Evolutionary conservation across 2,888 invertebrate genomes (phyloP).

Genomic region (Cataglyphis livida): DNA sequence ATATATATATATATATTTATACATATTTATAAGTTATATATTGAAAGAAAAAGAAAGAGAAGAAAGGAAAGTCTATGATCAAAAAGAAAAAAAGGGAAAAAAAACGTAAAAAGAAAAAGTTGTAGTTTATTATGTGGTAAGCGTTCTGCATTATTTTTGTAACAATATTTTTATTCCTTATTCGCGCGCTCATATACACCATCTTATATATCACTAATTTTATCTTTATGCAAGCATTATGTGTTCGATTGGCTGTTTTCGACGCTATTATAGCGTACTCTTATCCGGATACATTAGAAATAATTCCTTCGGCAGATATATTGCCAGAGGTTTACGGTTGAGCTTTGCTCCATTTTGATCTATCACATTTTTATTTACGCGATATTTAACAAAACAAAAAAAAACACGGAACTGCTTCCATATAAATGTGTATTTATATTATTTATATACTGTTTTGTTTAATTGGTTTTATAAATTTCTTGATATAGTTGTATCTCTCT

Average conservation of each 20-base stretch:
- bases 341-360: slow-evolving; percentile 60
- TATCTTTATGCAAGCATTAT: slow-evolving; percentile 75
- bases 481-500: slow-evolving; percentile 37
- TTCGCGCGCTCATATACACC: slow-evolving; percentile 65
- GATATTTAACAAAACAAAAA: slow-evolving; percentile 7
- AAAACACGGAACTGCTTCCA: slow-evolving; percentile 33
- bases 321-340: slow-evolving; percentile 28
- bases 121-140: slow-evolving; percentile 63
- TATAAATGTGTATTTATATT: slow-evolving; percentile 56
- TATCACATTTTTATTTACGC: slow-evolving; percentile 62
- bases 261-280: slow-evolving; percentile 71
- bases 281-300: slow-evolving; percentile 64
- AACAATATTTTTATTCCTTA: slow-evolving; percentile 73
- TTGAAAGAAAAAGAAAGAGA: slow-evolving; percentile 41
- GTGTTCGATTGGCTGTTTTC: slow-evolving; percentile 80
- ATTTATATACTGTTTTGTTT: slow-evolving; percentile 60
- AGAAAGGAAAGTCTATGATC: slow-evolving; percentile 45
- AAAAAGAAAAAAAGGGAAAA: slow-evolving; percentile 14
- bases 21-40: slow-evolving; percentile 39
- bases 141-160: slow-evolving; percentile 75
- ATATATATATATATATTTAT: slow-evolving; percentile 64
- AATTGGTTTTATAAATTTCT: slow-evolving; percentile 54
- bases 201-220: slow-evolving; percentile 69
- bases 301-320: slow-evolving; percentile 44
- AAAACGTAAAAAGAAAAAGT: slow-evolving; percentile 40